Base-by-base conservation (phyloP, 2,888 invertebrate genomes). In the Rhagophthalmus giganteus region DNA sequence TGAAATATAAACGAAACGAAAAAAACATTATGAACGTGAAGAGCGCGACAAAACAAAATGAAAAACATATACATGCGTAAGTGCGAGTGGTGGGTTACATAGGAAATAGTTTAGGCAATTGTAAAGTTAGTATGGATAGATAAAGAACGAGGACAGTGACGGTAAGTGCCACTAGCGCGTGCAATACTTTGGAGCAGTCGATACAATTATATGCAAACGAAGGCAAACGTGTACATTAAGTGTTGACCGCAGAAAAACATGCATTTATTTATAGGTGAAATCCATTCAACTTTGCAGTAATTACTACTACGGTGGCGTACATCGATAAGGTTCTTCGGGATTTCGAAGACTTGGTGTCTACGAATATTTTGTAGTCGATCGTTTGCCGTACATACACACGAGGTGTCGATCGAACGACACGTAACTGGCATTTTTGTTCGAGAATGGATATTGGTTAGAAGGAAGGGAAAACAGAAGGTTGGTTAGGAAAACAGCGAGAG, bases 1-100 rank as follows among this genome's bases (percentile, higher is more conserved):
- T 80, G 81, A 79, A 80, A 80, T 76, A 78, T 75, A 78, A 71
- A 77, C 74, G 11, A 58, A 39, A 58, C 44, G 45, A 54, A 27
- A 57, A 57, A 48, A 58, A 54, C 32, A 45, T 40, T 45, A 53
- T 31, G 47, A 44, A 44, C 20, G n/a, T 34, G 39, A 42, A 48
- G 47, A 48, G 34, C 35, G 40, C 44, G 38, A 46, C 47, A 39
- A 48, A 44, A 48, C 53, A 50, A 51, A 50, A 55, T 41, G 20
- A 48, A 25, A 47, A 45, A 54, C 45, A 54, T 40, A 30, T 40
- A 39, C 40, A 51, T 45, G 51, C 51, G 37, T 35, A 44, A 45
- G 45, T 51, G 51, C 51, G 34, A 39, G 35, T 38, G 27, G 46
- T 28, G 37, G 31, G 31, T 46, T 10, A 20, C 20, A 20, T 20